phyloP scores from a whole-genome alignment of 2,888 invertebrate species.

The Eupeodes luniger region DNA sequence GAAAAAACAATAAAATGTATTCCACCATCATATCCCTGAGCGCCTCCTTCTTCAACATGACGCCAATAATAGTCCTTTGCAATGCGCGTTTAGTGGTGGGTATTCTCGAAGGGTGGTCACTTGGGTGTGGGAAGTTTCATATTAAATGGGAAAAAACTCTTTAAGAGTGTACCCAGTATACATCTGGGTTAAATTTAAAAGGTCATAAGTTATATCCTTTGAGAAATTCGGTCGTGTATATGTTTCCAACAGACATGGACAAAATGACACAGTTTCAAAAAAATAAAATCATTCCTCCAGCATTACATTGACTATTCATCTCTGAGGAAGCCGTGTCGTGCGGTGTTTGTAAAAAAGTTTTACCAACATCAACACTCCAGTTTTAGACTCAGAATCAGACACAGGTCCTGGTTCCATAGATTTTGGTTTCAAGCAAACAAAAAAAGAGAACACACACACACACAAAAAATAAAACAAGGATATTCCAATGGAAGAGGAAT shows the following conservation, averaged over 20 bases:
- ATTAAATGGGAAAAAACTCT: not conserved
- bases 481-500: slow-evolving; percentile 5
- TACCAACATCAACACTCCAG: slow-evolving; percentile 8
- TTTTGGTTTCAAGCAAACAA: not conserved
- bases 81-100: slow-evolving; percentile 7
- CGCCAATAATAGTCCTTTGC: slow-evolving; percentile 11
- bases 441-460: not conserved
- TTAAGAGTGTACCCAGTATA: too few species aligned
- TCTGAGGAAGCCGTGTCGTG: slow-evolving; percentile 11
- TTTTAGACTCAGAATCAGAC: not conserved
- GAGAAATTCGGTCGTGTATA: not conserved
- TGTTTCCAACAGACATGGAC: not conserved
- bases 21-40: not conserved
- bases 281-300: not conserved
- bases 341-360: slow-evolving; percentile 7
- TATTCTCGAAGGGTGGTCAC: not conserved
- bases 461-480: not conserved
- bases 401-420: not conserved
- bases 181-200: slow-evolving; percentile 33
- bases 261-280: not conserved
- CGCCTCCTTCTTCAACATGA: not conserved
- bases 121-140: not conserved
- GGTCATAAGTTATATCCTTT: slow-evolving; percentile 22
- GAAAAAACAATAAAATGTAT: not conserved
- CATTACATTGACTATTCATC: slow-evolving; percentile 18